These are phyloP conservation scores for Yponomeuta cagnagella DNA, from an alignment of 2,888 invertebrate species.

Conservation along the genomic window DNA sequence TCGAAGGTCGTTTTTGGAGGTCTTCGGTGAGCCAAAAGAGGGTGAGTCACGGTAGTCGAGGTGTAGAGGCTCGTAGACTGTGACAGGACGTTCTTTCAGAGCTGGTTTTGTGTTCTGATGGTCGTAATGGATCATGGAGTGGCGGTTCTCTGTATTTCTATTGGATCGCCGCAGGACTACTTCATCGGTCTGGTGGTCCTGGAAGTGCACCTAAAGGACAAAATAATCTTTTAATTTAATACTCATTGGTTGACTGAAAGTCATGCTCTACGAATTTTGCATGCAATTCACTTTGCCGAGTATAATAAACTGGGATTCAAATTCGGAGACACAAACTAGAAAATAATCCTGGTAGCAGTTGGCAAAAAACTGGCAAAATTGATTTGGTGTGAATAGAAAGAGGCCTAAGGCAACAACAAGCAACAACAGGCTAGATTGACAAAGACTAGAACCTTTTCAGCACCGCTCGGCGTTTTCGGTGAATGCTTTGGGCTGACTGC, in stretches of 20 bases:
- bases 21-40: constrained; percentile 59
- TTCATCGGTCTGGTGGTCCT: constrained; percentile 52
- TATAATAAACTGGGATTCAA: no score
- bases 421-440: no score
- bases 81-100: constrained; percentile 60
- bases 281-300: no score
- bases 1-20: constrained; percentile 54
- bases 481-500: constrained; percentile 69
- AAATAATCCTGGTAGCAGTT: no score
- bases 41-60: constrained; percentile 65
- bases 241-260: background rate
- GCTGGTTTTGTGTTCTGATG: constrained; percentile 58
- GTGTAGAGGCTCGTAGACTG: constrained; percentile 65
- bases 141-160: constrained; percentile 61
- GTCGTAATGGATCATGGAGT: constrained; percentile 72
- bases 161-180: constrained; percentile 59
- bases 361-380: no score
- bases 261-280: background rate
- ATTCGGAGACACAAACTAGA: no score
- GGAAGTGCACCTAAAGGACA: constrained; percentile 57
- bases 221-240: background rate
- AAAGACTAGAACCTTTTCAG: constrained; percentile 28
- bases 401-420: no score
- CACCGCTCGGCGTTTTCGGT: constrained; percentile 27
- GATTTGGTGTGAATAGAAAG: no score